Evolutionary conservation across 2,797 vertebrate genomes (phyloP), one percentile per base, ranked within the genome.

Genomic region (Lithobates sylvaticus): DNA sequence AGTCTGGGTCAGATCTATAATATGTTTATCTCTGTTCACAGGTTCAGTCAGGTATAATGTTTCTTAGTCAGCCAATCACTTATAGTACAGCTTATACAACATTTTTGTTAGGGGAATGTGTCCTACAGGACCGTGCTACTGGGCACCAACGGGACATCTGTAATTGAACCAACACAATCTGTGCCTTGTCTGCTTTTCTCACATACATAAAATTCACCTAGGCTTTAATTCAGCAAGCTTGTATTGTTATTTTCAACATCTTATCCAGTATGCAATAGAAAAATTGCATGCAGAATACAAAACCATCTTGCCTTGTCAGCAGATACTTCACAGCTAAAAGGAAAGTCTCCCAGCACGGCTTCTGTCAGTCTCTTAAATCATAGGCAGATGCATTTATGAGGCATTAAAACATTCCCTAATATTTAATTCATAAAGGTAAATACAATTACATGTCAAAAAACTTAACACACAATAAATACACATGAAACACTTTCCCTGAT

Each of bases 371-470:
- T 10, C 39, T 10, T 50, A 67, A 67, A 69, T 32, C 67, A 70
- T 32, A 13, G 47, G 67, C 71, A 81, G 29, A 44, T 70, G 29
- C 32, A 34, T 71, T 54, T 58, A 36, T 44, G 21, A 54, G 47
- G 50, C 47, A 58, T 72, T 39, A 39, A 36, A 72, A 27, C 32
- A 39, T 36, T 42, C 36, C 27, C 42, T 71, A 70, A 80, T 80
- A 80, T 54, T 80, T 80, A 70, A 70, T 80, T 80, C 44, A 70
- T 71, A 80, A 71, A 80, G 67, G 21, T 70, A 80, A 80, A 69
- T 27, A 80, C 69, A 69, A 54, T 72, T 71, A 44, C n/a, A 70
- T 71, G 65, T 36, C 16, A 29, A 42, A 73, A 73, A 21, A 54
- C 18, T 32, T 54, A 58, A 81, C 13, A 32, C 16, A 23, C 29